phyloP scores from a whole-genome alignment of 2,888 invertebrate genomes.

The Agrochola litura region DNA sequence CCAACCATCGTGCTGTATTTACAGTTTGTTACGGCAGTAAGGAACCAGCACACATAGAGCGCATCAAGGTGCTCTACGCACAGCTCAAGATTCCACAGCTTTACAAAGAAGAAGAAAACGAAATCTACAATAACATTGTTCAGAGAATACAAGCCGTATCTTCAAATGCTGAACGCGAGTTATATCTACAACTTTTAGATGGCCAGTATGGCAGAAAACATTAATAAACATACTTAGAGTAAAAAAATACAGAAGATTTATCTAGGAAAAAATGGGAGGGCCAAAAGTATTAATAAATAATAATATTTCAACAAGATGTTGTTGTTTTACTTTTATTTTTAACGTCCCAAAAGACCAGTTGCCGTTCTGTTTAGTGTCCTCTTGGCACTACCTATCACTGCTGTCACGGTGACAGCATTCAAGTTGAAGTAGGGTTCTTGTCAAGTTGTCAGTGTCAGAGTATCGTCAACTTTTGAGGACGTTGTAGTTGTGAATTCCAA shows the following conservation, averaged over 20 bases:
- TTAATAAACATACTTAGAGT: slow-evolving; percentile 12
- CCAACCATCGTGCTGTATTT: slow-evolving; percentile 91
- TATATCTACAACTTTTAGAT: slow-evolving; percentile 93
- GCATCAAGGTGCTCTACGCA: slow-evolving; percentile 83
- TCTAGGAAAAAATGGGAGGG: neutral
- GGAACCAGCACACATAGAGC: slow-evolving; percentile 92
- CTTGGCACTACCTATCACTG: neutral
- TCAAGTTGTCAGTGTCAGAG: slow-evolving; percentile 35
- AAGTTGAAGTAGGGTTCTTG: neutral
- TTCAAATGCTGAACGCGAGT: slow-evolving; percentile 88
- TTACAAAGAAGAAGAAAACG: slow-evolving; percentile 93
- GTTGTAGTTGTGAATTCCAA: slow-evolving; percentile 23
- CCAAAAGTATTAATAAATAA: neutral
- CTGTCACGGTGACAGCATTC: slow-evolving; percentile 1
- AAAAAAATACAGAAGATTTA: neutral
- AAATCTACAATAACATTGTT: slow-evolving; percentile 93
- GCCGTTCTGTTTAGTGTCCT: neutral
- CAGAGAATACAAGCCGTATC: slow-evolving; percentile 63
- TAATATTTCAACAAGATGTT: neutral
- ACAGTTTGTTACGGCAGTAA: slow-evolving; percentile 93
- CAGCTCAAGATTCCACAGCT: slow-evolving; percentile 93
- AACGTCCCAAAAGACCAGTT: slow-evolving; percentile 4
- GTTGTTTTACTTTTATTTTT: neutral
- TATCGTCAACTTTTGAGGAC: slow-evolving; percentile 10
- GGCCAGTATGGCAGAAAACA: slow-evolving; percentile 91